Conservation (phyloP, 1,140 invertebrate genomes). For the Drosophila dunni region DNA sequence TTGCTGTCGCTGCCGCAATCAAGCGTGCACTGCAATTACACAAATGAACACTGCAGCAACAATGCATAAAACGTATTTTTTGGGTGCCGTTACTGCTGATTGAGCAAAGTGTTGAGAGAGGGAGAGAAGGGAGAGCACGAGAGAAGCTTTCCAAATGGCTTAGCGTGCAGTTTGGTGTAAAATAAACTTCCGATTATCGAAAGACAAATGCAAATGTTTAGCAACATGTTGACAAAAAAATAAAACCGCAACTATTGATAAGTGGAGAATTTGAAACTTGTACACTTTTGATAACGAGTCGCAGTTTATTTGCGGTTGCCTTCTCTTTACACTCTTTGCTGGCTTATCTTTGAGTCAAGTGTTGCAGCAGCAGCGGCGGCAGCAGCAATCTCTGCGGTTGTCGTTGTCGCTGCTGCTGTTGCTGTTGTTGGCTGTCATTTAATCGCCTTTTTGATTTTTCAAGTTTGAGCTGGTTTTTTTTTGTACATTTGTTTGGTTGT, state of each 20-base stretch:
- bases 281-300: slow-evolving; percentile 3
- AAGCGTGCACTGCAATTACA: slow-evolving; percentile 79
- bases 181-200: slow-evolving; percentile 62
- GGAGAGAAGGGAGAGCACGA: neutral
- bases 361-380: no score
- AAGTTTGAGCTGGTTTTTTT: slow-evolving; percentile 45
- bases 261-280: neutral
- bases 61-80: slow-evolving; percentile 6
- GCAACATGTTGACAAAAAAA: slow-evolving; percentile 54
- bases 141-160: slow-evolving; percentile 2
- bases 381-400: slow-evolving; percentile 6
- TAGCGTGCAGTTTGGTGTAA: slow-evolving; percentile 65
- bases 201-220: slow-evolving; percentile 29
- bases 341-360: neutral
- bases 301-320: slow-evolving; percentile 11
- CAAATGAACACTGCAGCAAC: slow-evolving; percentile 65
- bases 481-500: slow-evolving; percentile 18
- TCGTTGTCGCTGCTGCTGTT: slow-evolving; percentile 17
- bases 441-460: slow-evolving; percentile 37
- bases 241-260: neutral
- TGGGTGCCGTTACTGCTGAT: slow-evolving; percentile 47
- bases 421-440: slow-evolving; percentile 12
- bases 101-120: neutral
- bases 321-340: neutral
- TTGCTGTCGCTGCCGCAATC: slow-evolving; percentile 57